Evolutionary conservation across 2,113 vertebrate genomes (phyloP).

Genomic region (Asarcornis scutulata): DNA sequence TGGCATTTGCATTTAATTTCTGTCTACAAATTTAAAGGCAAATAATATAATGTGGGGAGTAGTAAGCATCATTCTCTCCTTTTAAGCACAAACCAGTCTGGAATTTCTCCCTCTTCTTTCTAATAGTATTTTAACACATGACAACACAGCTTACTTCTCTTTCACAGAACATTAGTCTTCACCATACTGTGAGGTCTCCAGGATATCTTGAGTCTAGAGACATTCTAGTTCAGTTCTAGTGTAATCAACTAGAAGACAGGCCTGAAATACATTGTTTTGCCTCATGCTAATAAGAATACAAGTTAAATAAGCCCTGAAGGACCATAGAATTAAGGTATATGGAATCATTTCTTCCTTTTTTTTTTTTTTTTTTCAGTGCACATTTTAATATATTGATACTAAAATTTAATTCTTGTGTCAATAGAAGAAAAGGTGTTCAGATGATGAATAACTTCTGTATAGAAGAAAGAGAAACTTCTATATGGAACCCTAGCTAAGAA

Average conservation of each 20-base stretch:
- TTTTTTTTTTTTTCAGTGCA: neutral
- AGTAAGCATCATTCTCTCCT: neutral
- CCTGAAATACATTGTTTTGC: neutral
- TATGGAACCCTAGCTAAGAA: neutral
- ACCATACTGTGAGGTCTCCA: neutral
- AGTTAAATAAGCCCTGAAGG: neutral
- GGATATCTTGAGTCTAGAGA: neutral
- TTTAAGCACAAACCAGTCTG: constrained; percentile 4
- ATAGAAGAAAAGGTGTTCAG: neutral
- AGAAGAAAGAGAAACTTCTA: neutral
- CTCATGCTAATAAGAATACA: neutral
- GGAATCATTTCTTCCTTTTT: neutral
- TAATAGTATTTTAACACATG: neutral
- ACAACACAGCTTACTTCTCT: constrained; percentile 4
- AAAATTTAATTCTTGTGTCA: neutral
- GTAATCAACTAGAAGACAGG: neutral
- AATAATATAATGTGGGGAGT: neutral
- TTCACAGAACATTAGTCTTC: neutral
- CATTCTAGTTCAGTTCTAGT: neutral
- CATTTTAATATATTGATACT: neutral
- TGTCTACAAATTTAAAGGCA: constrained; percentile 16
- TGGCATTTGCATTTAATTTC: neutral
- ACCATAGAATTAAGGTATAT: neutral
- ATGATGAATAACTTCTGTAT: neutral
- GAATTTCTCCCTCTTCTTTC: constrained; percentile 13